Evolutionary conservation across 2,888 invertebrate species (phyloP).

Genomic region (Antitype chi): DNA sequence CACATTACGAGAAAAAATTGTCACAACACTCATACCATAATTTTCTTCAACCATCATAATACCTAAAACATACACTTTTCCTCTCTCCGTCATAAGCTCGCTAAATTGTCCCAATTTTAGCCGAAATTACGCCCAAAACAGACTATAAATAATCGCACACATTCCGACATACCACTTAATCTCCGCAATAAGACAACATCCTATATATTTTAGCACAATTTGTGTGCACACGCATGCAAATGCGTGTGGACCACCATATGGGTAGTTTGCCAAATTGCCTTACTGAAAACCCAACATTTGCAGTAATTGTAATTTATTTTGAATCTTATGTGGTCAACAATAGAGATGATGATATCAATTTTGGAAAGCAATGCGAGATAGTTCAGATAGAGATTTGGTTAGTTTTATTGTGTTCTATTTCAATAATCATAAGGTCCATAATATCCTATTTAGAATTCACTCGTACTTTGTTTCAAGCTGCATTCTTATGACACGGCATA

Average conservation of each 20-base stretch:
- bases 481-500: constrained; percentile 40
- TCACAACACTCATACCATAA: constrained; percentile 5
- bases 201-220: constrained; percentile 72
- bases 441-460: constrained; percentile 27
- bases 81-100: constrained; percentile 9
- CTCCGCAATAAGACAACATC: constrained; percentile 76
- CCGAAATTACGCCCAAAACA: constrained; percentile 64
- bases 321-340: constrained; percentile 5
- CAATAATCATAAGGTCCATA: constrained; percentile 40
- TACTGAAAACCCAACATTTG: constrained; percentile 16
- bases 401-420: constrained; percentile 12
- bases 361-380: neutral
- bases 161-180: constrained; percentile 74
- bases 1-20: neutral
- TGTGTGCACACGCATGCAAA: constrained; percentile 69
- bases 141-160: constrained; percentile 69
- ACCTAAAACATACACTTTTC: constrained; percentile 15
- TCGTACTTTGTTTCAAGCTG: constrained; percentile 26
- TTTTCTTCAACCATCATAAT: constrained; percentile 4
- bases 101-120: constrained; percentile 52
- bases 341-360: constrained; percentile 15
- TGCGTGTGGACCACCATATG: constrained; percentile 68
- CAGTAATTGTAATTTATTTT: constrained; percentile 28
- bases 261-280: constrained; percentile 77
- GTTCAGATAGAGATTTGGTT: neutral